Percentiles rank a stretch among this genome's conserved stretches.
Conservation (phyloP, 2,113 vertebrate species). For the Varanus komodoensis region DNA sequence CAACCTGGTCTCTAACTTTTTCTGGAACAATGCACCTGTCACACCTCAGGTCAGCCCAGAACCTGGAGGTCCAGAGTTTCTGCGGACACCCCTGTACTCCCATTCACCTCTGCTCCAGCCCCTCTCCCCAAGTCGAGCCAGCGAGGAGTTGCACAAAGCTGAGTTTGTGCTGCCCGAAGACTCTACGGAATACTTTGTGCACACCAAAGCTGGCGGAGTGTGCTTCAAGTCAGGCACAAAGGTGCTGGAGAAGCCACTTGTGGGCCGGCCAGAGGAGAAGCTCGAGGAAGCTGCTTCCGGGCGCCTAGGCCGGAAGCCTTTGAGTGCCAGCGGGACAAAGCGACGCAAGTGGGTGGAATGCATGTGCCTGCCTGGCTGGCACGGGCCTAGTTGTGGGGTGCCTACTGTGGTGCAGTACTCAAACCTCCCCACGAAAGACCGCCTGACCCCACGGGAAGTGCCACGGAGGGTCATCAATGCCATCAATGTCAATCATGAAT, state of each 20-base stretch:
- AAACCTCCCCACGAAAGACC: conserved; percentile 96
- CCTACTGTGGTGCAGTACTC: conserved; percentile 98
- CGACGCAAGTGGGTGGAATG: conserved; percentile 93
- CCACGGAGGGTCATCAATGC: conserved; percentile 94
- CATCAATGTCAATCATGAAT: conserved; percentile 98
- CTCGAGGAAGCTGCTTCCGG: background rate
- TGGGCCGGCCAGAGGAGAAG: conserved; percentile 66
- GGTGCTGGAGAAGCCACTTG: conserved; percentile 81
- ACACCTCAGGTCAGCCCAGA: conserved; percentile 85
- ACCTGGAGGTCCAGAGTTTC: conserved; percentile 78
- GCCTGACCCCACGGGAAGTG: conserved; percentile 86
- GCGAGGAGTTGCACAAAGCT: conserved; percentile 81
- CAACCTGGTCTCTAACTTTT: conserved; percentile 96
- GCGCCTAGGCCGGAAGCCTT: conserved; percentile 49
- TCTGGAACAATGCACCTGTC: conserved; percentile 91
- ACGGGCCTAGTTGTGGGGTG: conserved; percentile 95
- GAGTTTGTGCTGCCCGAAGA: conserved; percentile 86
- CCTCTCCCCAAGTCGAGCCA: conserved; percentile 69
- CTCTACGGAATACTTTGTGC: conserved; percentile 87
- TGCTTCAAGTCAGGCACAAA: conserved; percentile 95
- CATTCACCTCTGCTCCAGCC: conserved; percentile 77
- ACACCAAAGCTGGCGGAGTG: conserved; percentile 91
- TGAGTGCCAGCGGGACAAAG: conserved; percentile 61
- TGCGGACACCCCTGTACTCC: conserved; percentile 77
- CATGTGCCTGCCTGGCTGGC: conserved; percentile 93